Evolutionary conservation across 2,113 vertebrate genomes (phyloP).

Genomic region (Carassius gibelio): DNA sequence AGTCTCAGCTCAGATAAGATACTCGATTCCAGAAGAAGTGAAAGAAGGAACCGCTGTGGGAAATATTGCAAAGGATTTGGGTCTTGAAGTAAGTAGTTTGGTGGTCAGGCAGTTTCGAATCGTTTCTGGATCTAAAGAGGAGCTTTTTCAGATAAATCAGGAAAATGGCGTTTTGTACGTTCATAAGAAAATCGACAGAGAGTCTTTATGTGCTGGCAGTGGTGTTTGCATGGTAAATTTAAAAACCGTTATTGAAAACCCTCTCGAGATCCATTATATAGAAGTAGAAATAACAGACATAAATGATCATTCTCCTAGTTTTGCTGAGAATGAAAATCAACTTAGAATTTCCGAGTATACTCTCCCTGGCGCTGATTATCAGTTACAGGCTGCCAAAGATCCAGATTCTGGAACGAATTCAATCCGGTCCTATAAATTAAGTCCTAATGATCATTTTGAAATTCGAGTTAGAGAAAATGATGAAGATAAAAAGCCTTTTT

Average conservation of each 20-base stretch:
- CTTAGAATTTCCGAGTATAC: slow-evolving; percentile 49
- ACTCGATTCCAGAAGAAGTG: background rate
- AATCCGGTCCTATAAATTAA: no score
- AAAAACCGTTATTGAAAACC: background rate
- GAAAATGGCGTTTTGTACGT: slow-evolving; percentile 28
- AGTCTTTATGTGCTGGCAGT: background rate
- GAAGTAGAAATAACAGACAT: background rate
- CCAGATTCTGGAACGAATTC: slow-evolving; percentile 4
- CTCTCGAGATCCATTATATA: background rate
- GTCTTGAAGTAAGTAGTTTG: background rate
- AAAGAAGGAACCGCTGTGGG: background rate
- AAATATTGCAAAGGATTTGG: background rate
- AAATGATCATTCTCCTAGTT: slow-evolving; percentile 54
- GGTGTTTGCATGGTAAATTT: background rate
- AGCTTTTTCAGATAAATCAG: background rate
- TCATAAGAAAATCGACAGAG: background rate
- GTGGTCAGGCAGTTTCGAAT: background rate
- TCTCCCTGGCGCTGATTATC: slow-evolving; percentile 62
- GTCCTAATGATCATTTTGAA: no score
- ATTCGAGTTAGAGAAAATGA: no score
- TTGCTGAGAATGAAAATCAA: slow-evolving; percentile 57
- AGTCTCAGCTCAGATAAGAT: background rate
- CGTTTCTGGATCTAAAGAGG: background rate
- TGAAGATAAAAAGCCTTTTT: no score
- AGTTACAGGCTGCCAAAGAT: slow-evolving; percentile 62